A percentile compares a stretch with the other conserved stretches of the same genome.
Evolutionary conservation across 2,797 vertebrate species (phyloP).

Genomic region (Sebastolobus alascanus): DNA sequence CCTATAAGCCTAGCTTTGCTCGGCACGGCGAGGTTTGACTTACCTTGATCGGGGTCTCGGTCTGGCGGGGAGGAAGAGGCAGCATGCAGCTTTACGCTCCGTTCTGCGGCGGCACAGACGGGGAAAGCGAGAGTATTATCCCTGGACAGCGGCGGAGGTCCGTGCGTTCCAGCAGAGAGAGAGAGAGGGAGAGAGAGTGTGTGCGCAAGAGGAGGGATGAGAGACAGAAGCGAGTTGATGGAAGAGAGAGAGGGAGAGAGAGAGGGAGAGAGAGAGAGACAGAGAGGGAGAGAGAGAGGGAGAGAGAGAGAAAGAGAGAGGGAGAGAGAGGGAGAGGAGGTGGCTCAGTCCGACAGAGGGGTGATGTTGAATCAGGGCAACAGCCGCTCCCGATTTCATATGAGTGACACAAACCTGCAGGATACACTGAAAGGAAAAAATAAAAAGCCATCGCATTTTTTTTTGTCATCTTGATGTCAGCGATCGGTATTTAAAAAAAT

Average conservation of each 20-base stretch:
- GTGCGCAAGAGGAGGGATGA: slow-evolving; percentile 17
- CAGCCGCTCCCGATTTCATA: slow-evolving; percentile 49
- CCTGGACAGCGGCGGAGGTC: slow-evolving; percentile 61
- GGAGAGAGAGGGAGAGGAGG: slow-evolving; percentile 8
- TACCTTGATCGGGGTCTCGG: slow-evolving; percentile 60
- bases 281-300: not conserved
- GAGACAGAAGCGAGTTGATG: slow-evolving; percentile 26
- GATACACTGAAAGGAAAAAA: not conserved
- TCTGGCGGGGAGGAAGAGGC: slow-evolving; percentile 28
- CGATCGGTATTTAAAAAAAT: slow-evolving; percentile 26
- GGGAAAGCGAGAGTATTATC: slow-evolving; percentile 62
- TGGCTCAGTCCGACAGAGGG: slow-evolving; percentile 38
- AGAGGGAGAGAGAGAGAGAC: not conserved
- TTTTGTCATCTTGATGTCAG: not conserved
- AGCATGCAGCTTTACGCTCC: slow-evolving; percentile 63
- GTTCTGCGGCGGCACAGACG: slow-evolving; percentile 64
- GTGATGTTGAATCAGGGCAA: slow-evolving; percentile 52
- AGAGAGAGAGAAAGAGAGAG: slow-evolving; percentile 6
- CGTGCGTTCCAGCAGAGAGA: slow-evolving; percentile 67
- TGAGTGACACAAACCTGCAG: slow-evolving; percentile 43
- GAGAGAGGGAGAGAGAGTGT: slow-evolving; percentile 22
- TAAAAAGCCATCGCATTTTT: not conserved
- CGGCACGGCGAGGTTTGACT: not conserved
- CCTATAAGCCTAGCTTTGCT: slow-evolving; percentile 11
- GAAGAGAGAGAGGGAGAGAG: slow-evolving; percentile 9